Conservation (phyloP, 2,888 invertebrate genomes). For the Rosalia funebris region DNA sequence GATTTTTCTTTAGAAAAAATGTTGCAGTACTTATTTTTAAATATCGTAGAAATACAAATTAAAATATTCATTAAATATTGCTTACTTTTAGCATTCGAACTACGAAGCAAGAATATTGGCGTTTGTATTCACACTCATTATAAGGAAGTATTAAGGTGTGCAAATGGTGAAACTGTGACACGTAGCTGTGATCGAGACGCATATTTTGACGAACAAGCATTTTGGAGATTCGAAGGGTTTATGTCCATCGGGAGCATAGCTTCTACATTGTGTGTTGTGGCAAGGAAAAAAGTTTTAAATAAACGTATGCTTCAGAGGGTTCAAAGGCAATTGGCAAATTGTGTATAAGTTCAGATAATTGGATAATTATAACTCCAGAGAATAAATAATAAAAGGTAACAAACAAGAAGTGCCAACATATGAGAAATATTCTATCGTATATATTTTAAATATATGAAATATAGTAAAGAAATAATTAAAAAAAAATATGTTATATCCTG, state of each 20-base stretch:
- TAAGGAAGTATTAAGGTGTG: slow-evolving; percentile 84
- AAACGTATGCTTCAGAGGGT: slow-evolving; percentile 74
- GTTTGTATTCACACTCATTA: slow-evolving; percentile 85
- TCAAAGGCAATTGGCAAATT: slow-evolving; percentile 77
- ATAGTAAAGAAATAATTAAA: too few relatives aligned
- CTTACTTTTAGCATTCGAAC: slow-evolving; percentile 76
- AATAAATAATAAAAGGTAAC: not conserved
- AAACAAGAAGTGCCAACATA: too few relatives aligned
- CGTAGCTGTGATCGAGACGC: slow-evolving; percentile 88
- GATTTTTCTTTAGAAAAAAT: too few relatives aligned
- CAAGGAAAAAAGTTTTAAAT: slow-evolving; percentile 75
- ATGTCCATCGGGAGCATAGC: slow-evolving; percentile 73
- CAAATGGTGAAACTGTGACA: slow-evolving; percentile 82
- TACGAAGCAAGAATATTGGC: slow-evolving; percentile 82
- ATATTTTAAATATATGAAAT: too few relatives aligned
- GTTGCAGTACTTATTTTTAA: not conserved
- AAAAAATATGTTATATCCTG: too few relatives aligned
- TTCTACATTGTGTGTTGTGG: slow-evolving; percentile 73
- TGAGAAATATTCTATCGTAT: too few relatives aligned
- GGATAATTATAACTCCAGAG: too few relatives aligned
- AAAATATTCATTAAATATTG: not conserved
- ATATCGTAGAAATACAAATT: not conserved
- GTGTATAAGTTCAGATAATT: slow-evolving; percentile 64
- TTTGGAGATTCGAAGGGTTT: slow-evolving; percentile 83
- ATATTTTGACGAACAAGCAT: slow-evolving; percentile 84